A percentile compares a stretch with the other conserved stretches of the same genome.
Conservation (phyloP, 2,797 vertebrate genomes). For the Huso huso region DNA sequence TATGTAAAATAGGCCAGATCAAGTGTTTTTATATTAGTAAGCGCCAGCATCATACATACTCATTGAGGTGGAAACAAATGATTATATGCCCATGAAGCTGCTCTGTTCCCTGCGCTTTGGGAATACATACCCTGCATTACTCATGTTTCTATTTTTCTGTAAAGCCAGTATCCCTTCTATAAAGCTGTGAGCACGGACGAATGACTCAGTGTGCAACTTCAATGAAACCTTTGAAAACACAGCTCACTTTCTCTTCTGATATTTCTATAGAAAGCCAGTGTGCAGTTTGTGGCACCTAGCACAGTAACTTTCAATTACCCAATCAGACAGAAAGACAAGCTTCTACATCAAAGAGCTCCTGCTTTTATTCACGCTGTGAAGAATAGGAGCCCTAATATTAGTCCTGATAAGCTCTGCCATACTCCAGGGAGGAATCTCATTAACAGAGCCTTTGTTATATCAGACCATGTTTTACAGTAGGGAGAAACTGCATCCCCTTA, state of each 20-base stretch:
- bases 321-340: neutral
- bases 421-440: slow-evolving; percentile 10
- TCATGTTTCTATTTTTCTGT: neutral
- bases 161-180: neutral
- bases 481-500: neutral
- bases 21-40: neutral
- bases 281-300: neutral
- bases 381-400: neutral
- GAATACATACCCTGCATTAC: too few relatives aligned
- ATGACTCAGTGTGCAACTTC: neutral
- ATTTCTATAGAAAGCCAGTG: neutral
- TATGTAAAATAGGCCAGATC: too few relatives aligned
- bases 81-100: neutral
- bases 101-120: neutral
- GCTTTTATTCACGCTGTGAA: neutral
- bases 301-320: neutral
- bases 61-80: neutral
- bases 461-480: neutral
- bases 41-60: neutral
- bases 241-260: too few relatives aligned
- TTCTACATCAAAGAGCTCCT: neutral
- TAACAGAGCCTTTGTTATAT: neutral
- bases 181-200: neutral
- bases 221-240: neutral
- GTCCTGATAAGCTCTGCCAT: neutral